A percentile compares a stretch with the other conserved stretches of the same genome.
These are phyloP conservation scores for Dendroctonus valens DNA, from an alignment of 1,140 invertebrate genomes.

Conservation along the genomic window DNA sequence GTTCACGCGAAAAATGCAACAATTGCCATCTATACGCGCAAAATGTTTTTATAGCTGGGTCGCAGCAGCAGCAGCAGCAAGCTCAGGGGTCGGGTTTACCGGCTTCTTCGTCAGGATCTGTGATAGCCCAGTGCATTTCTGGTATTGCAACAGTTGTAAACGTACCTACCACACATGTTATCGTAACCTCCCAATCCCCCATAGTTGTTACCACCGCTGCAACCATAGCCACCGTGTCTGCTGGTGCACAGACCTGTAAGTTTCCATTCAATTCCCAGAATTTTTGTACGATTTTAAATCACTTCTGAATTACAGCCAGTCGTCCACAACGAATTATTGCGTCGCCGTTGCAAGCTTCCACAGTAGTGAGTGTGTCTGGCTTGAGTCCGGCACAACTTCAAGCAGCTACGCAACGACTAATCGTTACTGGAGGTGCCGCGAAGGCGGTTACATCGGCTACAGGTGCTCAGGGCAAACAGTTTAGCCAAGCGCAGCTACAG, in stretches of 20 bases:
- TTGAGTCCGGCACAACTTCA: conserved; percentile 53
- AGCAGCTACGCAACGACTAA: conserved; percentile 52
- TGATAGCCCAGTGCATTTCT: conserved; percentile 15
- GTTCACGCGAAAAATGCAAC: too few species aligned
- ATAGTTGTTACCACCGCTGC: conserved; percentile 45
- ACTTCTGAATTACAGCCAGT: conserved; percentile 48
- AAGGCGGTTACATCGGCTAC: conserved; percentile 51
- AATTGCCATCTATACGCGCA: too few species aligned
- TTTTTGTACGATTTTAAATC: background rate
- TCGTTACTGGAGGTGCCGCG: conserved; percentile 47
- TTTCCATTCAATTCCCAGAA: conserved; percentile 1
- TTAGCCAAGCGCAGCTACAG: conserved; percentile 53
- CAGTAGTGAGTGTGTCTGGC: conserved; percentile 52
- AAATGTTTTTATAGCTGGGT: background rate
- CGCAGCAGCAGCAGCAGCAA: conserved; percentile 37
- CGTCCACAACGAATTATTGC: conserved; percentile 53
- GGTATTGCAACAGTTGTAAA: conserved; percentile 11
- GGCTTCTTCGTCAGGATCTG: background rate
- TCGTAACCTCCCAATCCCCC: conserved; percentile 18
- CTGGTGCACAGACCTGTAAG: conserved; percentile 45
- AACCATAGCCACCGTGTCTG: conserved; percentile 48
- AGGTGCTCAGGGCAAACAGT: conserved; percentile 53
- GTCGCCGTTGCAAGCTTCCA: conserved; percentile 50
- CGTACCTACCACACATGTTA: conserved; percentile 17
- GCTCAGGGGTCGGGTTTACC: conserved; percentile 14